phyloP scores from a whole-genome alignment of 2,797 vertebrate species.

The Crax fasciolata region DNA sequence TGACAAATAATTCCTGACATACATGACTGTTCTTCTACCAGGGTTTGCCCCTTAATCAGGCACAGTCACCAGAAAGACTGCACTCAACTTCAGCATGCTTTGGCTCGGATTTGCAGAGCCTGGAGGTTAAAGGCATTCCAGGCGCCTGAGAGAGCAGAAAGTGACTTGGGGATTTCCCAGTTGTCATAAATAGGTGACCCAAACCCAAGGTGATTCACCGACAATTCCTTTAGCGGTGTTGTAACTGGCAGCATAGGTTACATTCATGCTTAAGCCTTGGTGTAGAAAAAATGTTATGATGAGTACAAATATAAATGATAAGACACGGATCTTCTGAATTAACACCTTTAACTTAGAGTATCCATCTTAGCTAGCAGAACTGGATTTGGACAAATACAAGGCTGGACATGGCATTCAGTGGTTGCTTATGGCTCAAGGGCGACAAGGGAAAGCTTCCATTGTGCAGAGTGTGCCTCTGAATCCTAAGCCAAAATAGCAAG shows the following conservation, averaged over 20 bases:
- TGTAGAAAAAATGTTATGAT: neutral
- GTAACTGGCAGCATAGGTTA: neutral
- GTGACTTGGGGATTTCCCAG: neutral
- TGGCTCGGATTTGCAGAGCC: neutral
- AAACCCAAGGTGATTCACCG: neutral
- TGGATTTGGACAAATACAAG: neutral
- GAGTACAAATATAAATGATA: neutral
- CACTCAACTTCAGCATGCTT: neutral
- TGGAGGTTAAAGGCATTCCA: neutral
- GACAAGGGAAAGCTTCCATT: constrained; percentile 12
- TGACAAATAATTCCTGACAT: neutral
- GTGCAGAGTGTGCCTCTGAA: neutral
- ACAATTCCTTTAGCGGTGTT: neutral
- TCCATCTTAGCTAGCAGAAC: neutral
- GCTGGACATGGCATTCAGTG: neutral
- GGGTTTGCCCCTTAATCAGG: neutral
- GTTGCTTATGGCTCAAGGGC: neutral
- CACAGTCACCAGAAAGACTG: neutral
- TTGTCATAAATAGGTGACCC: neutral
- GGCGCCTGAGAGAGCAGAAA: neutral
- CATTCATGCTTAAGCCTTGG: neutral
- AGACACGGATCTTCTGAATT: neutral
- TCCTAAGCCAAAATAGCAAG: constrained; percentile 7
- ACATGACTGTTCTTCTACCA: neutral
- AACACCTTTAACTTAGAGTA: neutral